Conservation (phyloP, 1,140 invertebrate genomes). For the Trachymyrmex cornetzi region DNA sequence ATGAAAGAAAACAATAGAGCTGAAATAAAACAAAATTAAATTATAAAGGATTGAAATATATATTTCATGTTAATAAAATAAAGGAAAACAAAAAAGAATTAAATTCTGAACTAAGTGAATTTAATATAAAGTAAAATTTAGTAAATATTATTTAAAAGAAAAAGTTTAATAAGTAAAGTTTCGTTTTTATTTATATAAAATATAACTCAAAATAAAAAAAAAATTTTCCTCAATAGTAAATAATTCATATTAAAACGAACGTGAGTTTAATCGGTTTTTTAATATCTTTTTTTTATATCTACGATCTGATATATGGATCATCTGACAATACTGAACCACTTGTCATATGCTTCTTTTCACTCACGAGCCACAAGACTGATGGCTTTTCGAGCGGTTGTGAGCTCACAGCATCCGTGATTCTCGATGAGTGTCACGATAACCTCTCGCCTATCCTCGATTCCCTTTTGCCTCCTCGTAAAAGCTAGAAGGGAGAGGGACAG, state of each 20-base stretch:
- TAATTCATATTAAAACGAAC: background rate
- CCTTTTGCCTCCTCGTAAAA: conserved; percentile 61
- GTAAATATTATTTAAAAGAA: background rate
- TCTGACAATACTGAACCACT: background rate
- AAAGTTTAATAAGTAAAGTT: background rate
- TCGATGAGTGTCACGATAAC: conserved; percentile 61
- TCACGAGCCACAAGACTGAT: conserved; percentile 30
- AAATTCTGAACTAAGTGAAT: background rate
- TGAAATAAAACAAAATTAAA: background rate
- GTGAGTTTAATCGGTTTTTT: background rate
- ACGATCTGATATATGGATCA: background rate
- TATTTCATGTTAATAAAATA: background rate
- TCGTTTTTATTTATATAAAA: background rate
- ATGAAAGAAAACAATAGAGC: background rate
- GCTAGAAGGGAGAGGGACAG: background rate
- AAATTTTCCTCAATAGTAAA: background rate
- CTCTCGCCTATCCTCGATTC: conserved; percentile 70
- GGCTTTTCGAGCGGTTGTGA: conserved; percentile 13
- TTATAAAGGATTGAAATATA: background rate
- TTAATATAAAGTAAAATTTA: conserved; percentile 1
- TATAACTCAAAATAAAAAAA: background rate
- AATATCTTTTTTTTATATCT: background rate
- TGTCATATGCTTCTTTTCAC: conserved; percentile 4
- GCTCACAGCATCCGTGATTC: conserved; percentile 30
- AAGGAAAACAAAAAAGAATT: background rate